Evolutionary conservation across 2,888 invertebrate species (phyloP).

Genomic region (Iphiclides podalirius): DNA sequence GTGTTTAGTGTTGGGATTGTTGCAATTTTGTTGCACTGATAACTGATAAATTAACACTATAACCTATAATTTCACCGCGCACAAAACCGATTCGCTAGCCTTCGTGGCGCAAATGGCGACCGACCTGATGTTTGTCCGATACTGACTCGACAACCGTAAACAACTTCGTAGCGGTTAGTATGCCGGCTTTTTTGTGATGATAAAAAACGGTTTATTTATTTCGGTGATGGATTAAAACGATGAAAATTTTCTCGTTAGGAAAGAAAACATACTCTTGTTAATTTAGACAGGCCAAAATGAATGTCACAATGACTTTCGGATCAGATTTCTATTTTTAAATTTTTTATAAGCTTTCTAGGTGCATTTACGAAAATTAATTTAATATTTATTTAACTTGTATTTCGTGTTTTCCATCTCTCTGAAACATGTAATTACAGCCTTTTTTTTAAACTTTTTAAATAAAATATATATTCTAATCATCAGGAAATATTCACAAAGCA

Average conservation of each 20-base stretch:
- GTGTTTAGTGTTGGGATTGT: constrained; percentile 39
- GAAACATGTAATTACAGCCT: background rate
- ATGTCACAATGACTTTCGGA: constrained; percentile 47
- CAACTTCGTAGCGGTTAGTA: constrained; percentile 52
- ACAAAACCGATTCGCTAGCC: constrained; percentile 58
- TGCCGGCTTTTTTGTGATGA: constrained; percentile 45
- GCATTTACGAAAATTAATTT: background rate
- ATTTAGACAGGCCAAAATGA: constrained; percentile 72
- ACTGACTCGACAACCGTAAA: constrained; percentile 39
- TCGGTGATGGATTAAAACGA: constrained; percentile 11
- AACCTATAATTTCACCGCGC: constrained; percentile 67
- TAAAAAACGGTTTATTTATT: constrained; percentile 2
- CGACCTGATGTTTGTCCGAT: constrained; percentile 54
- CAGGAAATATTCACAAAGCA: no score
- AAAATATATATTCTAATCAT: no score
- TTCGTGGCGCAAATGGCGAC: constrained; percentile 81
- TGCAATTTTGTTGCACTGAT: constrained; percentile 50
- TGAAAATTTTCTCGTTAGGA: constrained; percentile 54
- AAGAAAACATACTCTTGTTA: constrained; percentile 74
- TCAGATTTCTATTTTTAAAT: constrained; percentile 22
- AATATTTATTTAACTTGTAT: background rate
- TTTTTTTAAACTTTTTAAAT: background rate
- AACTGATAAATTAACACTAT: constrained; percentile 59
- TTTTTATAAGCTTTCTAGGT: constrained; percentile 14
- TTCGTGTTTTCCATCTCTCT: background rate